These are phyloP conservation scores for Tillus elongatus DNA, from an alignment of 2,888 invertebrate species.

Conservation along the genomic window DNA sequence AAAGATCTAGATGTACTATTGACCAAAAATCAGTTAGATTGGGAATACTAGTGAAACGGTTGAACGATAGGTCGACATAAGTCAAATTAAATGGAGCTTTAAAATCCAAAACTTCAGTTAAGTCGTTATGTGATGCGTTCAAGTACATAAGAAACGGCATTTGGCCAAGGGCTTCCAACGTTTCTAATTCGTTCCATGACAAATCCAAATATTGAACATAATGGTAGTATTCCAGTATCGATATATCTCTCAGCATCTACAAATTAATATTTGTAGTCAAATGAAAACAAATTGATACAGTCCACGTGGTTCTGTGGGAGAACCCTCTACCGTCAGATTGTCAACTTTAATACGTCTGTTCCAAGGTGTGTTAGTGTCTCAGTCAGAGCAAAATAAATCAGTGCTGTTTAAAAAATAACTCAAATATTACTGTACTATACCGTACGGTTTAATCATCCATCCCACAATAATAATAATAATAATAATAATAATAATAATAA, in stretches of 20 bases:
- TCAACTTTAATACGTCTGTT: not conserved
- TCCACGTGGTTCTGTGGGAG: not conserved
- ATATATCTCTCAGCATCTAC: conserved; percentile 44
- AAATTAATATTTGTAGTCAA: conserved; percentile 15
- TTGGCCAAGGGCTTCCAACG: conserved; percentile 45
- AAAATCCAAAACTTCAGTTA: conserved; percentile 47
- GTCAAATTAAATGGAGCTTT: conserved; percentile 53
- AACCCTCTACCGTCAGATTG: not conserved
- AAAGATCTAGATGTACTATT: conserved; percentile 50
- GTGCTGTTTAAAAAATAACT: too few species aligned
- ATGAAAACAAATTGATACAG: not conserved
- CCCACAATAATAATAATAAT: too few species aligned
- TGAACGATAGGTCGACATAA: conserved; percentile 51
- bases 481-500: too few species aligned
- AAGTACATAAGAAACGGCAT: conserved; percentile 51
- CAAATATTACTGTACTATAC: too few species aligned
- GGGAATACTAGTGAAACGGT: conserved; percentile 46
- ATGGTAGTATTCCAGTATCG: conserved; percentile 46
- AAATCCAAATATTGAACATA: conserved; percentile 53
- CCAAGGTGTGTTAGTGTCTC: too few species aligned
- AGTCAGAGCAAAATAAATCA: too few species aligned
- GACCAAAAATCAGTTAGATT: conserved; percentile 54
- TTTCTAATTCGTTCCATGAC: conserved; percentile 47
- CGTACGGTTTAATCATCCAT: too few species aligned
- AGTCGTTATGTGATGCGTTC: conserved; percentile 48